Conservation (phyloP, 2,797 vertebrate species). For the Echiichthys vipera region DNA sequence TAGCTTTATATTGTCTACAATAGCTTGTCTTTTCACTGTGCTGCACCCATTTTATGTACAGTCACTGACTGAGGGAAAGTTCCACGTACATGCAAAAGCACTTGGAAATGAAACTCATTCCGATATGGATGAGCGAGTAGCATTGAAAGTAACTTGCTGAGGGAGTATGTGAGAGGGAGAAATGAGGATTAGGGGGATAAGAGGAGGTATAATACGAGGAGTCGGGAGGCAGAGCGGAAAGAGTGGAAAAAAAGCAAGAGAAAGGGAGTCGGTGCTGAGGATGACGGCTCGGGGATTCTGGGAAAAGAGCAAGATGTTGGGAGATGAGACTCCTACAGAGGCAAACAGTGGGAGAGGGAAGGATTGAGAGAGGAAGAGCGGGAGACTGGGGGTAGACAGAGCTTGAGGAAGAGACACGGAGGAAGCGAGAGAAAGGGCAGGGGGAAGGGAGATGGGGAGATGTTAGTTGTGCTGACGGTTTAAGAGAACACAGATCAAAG, state of each 20-base stretch:
- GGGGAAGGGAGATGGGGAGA: constrained; percentile 49
- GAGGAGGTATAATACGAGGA: constrained; percentile 58
- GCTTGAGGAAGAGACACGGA: constrained; percentile 1
- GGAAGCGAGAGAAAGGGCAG: constrained; percentile 21
- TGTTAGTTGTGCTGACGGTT: constrained; percentile 77
- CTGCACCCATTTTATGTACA: constrained; percentile 5
- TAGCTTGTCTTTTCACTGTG: constrained; percentile 14
- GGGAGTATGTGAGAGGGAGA: constrained; percentile 45
- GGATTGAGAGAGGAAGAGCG: constrained; percentile 6
- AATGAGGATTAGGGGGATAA: constrained; percentile 64
- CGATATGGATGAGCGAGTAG: constrained; percentile 31
- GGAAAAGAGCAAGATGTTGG: constrained; percentile 34
- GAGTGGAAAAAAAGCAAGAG: not conserved
- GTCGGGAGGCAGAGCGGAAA: constrained; percentile 41
- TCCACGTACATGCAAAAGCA: constrained; percentile 34
- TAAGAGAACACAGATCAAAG: constrained; percentile 79
- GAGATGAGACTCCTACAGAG: constrained; percentile 46
- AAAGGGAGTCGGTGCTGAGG: constrained; percentile 15
- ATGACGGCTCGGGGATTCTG: constrained; percentile 22
- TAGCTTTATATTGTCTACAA: constrained; percentile 21
- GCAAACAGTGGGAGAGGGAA: constrained; percentile 35
- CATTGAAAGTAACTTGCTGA: constrained; percentile 43
- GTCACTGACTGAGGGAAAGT: constrained; percentile 8
- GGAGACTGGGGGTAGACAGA: not conserved
- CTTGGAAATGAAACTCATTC: constrained; percentile 53